phyloP scores from a whole-genome alignment of 2,797 vertebrate genomes.

The Moxostoma hubbsi region DNA sequence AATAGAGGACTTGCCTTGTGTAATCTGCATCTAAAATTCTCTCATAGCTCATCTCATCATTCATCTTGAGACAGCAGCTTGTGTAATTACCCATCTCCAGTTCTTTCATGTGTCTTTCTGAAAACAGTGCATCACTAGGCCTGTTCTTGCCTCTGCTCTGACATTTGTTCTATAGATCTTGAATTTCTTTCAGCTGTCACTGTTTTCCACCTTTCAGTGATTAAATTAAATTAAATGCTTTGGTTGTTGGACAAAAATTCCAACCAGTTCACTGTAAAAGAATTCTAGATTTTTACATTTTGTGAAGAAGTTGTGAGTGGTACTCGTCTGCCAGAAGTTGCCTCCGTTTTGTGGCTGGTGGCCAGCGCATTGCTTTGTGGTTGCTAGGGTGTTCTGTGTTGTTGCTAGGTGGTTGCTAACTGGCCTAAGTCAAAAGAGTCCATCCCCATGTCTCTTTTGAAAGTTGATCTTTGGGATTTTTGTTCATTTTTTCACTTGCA shows the following conservation, averaged over 20 bases:
- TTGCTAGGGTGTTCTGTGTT: too few relatives aligned
- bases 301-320: too few relatives aligned
- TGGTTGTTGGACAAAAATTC: background rate
- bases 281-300: too few relatives aligned
- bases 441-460: too few relatives aligned
- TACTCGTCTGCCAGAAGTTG: too few relatives aligned
- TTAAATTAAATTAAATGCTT: background rate
- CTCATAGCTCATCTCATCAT: slow-evolving; percentile 15
- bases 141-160: background rate
- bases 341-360: too few relatives aligned
- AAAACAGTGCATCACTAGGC: slow-evolving; percentile 1
- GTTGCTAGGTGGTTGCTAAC: too few relatives aligned
- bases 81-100: slow-evolving; percentile 9
- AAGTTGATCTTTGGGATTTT: too few relatives aligned
- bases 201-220: background rate
- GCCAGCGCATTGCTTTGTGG: too few relatives aligned
- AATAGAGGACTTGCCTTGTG: slow-evolving; percentile 6
- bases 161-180: background rate
- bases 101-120: background rate
- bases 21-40: slow-evolving; percentile 18
- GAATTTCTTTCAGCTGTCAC: background rate
- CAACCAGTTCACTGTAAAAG: too few relatives aligned
- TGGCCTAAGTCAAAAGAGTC: too few relatives aligned
- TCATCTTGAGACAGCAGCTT: slow-evolving; percentile 31
- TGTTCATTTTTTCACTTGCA: too few relatives aligned